phyloP scores from a whole-genome alignment of 2,888 invertebrate genomes.

The Aspidiotus rigidus region DNA sequence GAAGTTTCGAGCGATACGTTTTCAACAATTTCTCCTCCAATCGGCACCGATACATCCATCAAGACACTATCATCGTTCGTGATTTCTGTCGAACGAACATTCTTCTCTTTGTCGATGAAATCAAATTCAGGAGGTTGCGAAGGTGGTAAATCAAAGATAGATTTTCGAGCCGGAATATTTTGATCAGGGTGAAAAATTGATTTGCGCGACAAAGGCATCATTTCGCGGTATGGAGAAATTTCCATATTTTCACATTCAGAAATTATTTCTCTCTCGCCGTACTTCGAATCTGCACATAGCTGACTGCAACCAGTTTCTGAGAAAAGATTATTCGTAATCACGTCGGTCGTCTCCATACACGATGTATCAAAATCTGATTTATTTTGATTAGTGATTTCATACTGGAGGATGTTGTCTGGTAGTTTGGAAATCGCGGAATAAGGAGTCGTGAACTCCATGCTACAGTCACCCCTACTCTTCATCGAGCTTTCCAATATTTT shows the following conservation, averaged over 20 bases:
- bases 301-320: background rate
- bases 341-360: constrained; percentile 28
- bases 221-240: background rate
- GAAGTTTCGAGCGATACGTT: no score
- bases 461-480: constrained; percentile 17
- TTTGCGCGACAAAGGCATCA: background rate
- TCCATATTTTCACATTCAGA: background rate
- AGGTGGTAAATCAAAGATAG: background rate
- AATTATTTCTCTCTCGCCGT: background rate
- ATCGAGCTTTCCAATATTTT: constrained; percentile 1
- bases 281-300: background rate
- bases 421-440: background rate
- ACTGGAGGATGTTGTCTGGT: background rate
- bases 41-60: no score
- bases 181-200: background rate
- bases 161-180: background rate
- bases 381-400: background rate
- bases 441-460: constrained; percentile 22
- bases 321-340: background rate
- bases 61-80: no score
- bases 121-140: no score
- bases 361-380: constrained; percentile 10
- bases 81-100: no score
- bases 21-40: no score
- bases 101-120: no score